phyloP scores from a whole-genome alignment of 2,888 invertebrate species.

The Silvanus unidentatus region DNA sequence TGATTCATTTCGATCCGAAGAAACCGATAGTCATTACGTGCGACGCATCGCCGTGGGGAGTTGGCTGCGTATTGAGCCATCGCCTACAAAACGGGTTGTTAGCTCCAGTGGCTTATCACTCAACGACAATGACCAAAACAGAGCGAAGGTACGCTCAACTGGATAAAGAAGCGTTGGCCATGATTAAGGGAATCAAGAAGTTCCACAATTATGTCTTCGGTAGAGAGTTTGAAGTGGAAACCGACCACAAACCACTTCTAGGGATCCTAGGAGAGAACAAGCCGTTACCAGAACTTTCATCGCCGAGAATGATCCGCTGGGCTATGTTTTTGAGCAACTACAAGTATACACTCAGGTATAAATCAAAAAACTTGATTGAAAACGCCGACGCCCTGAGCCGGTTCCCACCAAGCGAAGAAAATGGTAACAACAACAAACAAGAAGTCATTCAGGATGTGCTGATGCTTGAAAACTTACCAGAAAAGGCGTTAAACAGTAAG shows the following conservation, averaged over 20 bases:
- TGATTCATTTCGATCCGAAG: not conserved
- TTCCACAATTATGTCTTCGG: not conserved
- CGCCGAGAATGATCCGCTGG: conserved; percentile 9
- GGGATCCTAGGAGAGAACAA: not conserved
- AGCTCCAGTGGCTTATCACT: not conserved
- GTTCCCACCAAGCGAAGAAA: conserved; percentile 2
- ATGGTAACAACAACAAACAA: too few species aligned
- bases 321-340: conserved; percentile 5
- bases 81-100: not conserved
- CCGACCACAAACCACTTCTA: not conserved
- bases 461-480: too few species aligned
- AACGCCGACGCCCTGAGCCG: conserved; percentile 10
- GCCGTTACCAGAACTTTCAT: not conserved
- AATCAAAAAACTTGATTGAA: conserved; percentile 6
- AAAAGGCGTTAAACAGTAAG: too few species aligned
- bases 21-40: not conserved
- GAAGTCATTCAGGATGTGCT: too few species aligned
- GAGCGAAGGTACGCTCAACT: not conserved
- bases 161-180: not conserved
- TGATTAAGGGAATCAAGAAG: not conserved
- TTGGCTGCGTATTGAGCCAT: not conserved
- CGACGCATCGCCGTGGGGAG: not conserved
- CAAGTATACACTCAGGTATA: conserved; percentile 2
- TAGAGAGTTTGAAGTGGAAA: not conserved
- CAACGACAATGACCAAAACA: not conserved